Conservation (phyloP, 2,888 invertebrate species). For the Anoncus sp. region DNA sequence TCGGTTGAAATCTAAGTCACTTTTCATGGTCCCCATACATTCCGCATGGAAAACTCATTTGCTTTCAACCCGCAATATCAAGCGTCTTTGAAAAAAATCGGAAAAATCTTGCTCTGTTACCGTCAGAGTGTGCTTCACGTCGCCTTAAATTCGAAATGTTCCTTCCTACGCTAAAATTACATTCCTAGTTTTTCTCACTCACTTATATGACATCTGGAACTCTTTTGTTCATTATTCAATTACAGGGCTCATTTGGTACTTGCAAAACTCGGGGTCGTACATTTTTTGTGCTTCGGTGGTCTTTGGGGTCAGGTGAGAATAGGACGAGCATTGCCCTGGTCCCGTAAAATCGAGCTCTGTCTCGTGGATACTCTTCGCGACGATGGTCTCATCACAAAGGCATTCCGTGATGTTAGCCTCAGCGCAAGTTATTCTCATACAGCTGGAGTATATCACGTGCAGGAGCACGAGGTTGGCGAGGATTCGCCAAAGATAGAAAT, state of each 20-base stretch:
- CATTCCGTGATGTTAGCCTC: constrained; percentile 83
- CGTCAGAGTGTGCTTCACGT: too few relatives aligned
- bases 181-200: neutral
- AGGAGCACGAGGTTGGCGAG: constrained; percentile 76
- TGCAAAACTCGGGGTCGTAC: constrained; percentile 83
- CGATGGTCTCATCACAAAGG: constrained; percentile 83
- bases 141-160: constrained; percentile 9
- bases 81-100: too few relatives aligned
- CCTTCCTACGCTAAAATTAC: neutral
- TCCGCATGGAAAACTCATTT: too few relatives aligned
- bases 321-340: constrained; percentile 85
- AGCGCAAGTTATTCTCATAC: constrained; percentile 83
- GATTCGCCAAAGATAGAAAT: constrained; percentile 81
- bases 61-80: too few relatives aligned
- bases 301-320: constrained; percentile 85
- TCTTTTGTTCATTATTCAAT: neutral
- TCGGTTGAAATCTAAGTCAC: too few relatives aligned
- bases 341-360: constrained; percentile 84
- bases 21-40: too few relatives aligned
- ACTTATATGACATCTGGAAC: neutral
- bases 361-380: constrained; percentile 83
- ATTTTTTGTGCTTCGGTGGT: constrained; percentile 85
- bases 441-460: constrained; percentile 84
- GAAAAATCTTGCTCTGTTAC: too few relatives aligned
- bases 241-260: constrained; percentile 82